Base-by-base conservation (phyloP, 2,797 vertebrate species). In the Myotis vivesi region DNA sequence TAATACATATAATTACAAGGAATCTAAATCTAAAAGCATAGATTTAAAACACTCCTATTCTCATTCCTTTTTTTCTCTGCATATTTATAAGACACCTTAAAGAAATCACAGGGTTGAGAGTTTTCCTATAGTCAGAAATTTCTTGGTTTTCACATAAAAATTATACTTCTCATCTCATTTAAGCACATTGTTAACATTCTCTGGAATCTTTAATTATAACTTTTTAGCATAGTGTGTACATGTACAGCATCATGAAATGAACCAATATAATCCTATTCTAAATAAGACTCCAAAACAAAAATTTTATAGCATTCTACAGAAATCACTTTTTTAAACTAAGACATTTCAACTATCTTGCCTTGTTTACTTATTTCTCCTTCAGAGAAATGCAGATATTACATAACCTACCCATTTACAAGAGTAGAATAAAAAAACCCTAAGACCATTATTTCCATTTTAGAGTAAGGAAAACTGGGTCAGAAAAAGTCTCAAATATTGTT, bases 281-380 rank as follows among this genome's bases (percentile, higher is more conserved):
- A 94, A 57, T 51, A 87, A 82, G 57, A 89, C 17, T 38, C 16
- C 20, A 44, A 82, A 84, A 41, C 75, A 80, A 79, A 84, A 71
- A 17, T 84, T 90, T 41, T 85, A 38, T 46, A 64, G 33, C 83
- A 2, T 89, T 79, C 59, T 81, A 84, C 16, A 88, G 64, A 95
- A 59, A 73, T 59, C 8, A 66, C 23, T 88, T 91, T 89, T 96
- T 80, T 84, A 97, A 91, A 80, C 8, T 46, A 93, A 96, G 81
- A 76, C 46, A 89, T 71, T 83, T 84, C 53, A 95, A 85, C 51
- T 59, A 79, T 68, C 30, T 88, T 83, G 19, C 62, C 66, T 93
- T 83, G 28, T 89, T 94, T 95, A 76, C 38, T 57, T 86, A 87
- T 82, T 94, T 91, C 51, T 96, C 75, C 94, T 95, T 88, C 33